Evolutionary conservation across 1,140 invertebrate genomes (phyloP).

Genomic region (Elymnias hypermnestra): DNA sequence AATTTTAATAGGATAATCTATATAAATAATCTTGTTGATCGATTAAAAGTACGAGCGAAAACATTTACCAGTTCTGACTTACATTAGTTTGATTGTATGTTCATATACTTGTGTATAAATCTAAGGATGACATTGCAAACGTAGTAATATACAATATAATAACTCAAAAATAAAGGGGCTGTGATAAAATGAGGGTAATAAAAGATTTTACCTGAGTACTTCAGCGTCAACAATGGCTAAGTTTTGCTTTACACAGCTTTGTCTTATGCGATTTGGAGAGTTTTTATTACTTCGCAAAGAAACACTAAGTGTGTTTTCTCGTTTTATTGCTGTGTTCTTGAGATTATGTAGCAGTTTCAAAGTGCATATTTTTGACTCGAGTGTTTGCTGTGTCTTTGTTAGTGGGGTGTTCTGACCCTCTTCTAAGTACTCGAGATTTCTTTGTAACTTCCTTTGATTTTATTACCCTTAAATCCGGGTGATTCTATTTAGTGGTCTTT

Average conservation of each 20-base stretch:
- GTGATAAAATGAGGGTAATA: constrained; percentile 11
- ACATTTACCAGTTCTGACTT: no score
- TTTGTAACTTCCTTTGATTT: background rate
- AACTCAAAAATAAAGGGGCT: background rate
- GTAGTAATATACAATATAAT: no score
- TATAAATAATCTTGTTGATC: no score
- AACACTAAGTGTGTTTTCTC: constrained; percentile 21
- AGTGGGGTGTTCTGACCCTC: background rate
- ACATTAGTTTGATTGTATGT: no score
- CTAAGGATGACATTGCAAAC: no score
- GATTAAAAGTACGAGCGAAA: no score
- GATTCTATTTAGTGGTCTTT: no score
- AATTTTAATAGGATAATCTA: no score
- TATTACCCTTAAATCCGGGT: background rate
- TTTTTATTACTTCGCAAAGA: constrained; percentile 24
- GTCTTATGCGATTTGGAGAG: constrained; percentile 20
- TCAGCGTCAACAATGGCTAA: constrained; percentile 21
- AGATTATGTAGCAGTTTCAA: constrained; percentile 19
- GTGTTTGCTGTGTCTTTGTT: constrained; percentile 9
- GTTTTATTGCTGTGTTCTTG: constrained; percentile 24
- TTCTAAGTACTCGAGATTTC: constrained; percentile 1
- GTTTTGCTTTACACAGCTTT: constrained; percentile 18
- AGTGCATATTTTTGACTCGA: constrained; percentile 19
- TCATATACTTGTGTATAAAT: no score
- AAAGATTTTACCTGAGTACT: constrained; percentile 23